A percentile compares a stretch with the other conserved stretches of the same genome.
Evolutionary conservation across 1,140 invertebrate species (phyloP).

Genomic region (Doryteuthis pealeii): DNA sequence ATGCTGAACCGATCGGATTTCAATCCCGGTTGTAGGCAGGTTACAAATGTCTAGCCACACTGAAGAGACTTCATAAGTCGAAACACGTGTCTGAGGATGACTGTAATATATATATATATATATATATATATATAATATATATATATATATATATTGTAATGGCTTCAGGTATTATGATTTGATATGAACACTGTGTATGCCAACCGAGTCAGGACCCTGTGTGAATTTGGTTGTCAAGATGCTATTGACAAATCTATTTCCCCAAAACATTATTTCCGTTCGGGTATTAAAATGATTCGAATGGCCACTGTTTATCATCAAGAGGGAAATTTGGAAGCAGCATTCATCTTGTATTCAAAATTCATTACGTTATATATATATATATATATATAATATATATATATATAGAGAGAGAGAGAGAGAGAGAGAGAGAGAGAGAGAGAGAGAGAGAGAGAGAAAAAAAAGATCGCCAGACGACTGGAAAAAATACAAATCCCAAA

Average conservation of each 20-base stretch:
- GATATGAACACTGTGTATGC: too few species aligned
- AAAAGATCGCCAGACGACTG: too few species aligned
- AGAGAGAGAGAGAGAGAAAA: conserved; percentile 15
- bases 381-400: too few species aligned
- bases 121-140: too few species aligned
- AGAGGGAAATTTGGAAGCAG: conserved; percentile 83
- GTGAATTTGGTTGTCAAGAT: conserved; percentile 70
- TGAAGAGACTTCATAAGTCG: too few species aligned
- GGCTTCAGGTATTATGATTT: neutral
- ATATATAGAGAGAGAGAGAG: too few species aligned
- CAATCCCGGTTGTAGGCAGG: neutral
- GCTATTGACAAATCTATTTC: conserved; percentile 75
- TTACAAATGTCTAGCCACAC: too few species aligned
- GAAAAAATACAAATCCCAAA: too few species aligned
- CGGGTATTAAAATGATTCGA: conserved; percentile 84
- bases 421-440: neutral
- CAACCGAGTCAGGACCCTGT: conserved; percentile 68
- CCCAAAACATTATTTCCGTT: conserved; percentile 67
- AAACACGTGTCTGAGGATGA: too few species aligned
- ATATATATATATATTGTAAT: too few species aligned
- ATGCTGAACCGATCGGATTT: conserved; percentile 4
- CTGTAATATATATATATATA: too few species aligned
- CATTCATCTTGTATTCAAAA: conserved; percentile 87
- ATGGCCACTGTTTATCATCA: conserved; percentile 86
- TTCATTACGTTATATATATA: too few species aligned